Evolutionary conservation across 1,140 invertebrate genomes (phyloP), one percentile per base, ranked within the genome.

Genomic region (Centruroides vittatus): DNA sequence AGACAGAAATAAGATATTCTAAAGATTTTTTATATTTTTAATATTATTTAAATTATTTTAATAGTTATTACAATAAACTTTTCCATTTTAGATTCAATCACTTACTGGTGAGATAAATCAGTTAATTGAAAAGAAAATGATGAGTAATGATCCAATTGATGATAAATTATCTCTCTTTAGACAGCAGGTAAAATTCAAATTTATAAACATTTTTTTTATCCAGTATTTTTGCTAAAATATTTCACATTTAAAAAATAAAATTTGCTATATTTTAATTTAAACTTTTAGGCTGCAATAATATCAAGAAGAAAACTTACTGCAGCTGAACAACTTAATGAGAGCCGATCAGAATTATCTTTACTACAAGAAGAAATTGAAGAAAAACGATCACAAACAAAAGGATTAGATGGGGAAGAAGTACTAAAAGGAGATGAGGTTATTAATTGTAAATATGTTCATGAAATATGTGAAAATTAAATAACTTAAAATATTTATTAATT

Each of bases 111-210:
- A 86, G 71, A 76, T 85, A 23, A 84, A 84, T 65, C 70, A 76
- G 55, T 67, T 80, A 51, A 73, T 76, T 53, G 78, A 79, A 65
- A 77, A 74, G 62, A 73, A 74, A 57, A 75, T 78, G 71, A 68
- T 72, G 49, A 73, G 68, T 62, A 70, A 71, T 12, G 74, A 80
- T 65, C 73, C 73, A 7, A 78, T 78, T 34, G 79, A 82, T 66
- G 87, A 90, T 71, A 88, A 88, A 73, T 77, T 89, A 60, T 82
- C 84, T 5, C 82, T 89, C 36, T 91, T 89, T 69, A 78, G 87
- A 49, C 88, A 93, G 69, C 88, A 92, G 75, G 76, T 76, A 62
- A 58, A 57, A 23, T 23, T 49, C 50, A 34, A 10, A 34, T 58
- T 10, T 8, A 49, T 49, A 50, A 50, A 12, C 10, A 49, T 23